Evolutionary conservation across 2,888 invertebrate genomes (phyloP), one percentile per base, ranked within the genome.

Genomic region (Epistrophella euchroma): DNA sequence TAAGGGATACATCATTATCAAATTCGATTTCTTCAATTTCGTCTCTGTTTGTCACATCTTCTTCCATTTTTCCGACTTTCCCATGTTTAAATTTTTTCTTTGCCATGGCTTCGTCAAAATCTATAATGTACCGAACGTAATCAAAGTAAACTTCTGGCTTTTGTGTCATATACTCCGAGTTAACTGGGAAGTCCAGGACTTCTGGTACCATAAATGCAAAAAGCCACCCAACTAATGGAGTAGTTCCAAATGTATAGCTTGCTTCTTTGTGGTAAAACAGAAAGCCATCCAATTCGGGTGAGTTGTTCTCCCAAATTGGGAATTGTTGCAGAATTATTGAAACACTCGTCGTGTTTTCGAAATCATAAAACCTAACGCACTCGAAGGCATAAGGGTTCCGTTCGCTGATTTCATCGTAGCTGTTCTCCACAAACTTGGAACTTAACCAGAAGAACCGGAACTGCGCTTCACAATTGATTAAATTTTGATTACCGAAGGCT

Each of bases 141-240:
- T 93, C 92, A 0, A 91, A 90, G 89, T 95, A 95, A 88, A 93
- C 91, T 0, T 80, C 60, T 0, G 95, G 95, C 84, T 91, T 93
- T 55, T 88, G 43, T 66, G 91, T n/a, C 47, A 81, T 88, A 88
- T 94, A 94, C 4, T 82, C 88, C 15, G 89, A 68, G 82, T 93
- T 91, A 0, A 95, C 92, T 0, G 88, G 13, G 19, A 90, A 62
- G 0, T 88, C 87, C 2, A 92, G 80, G 6, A 97, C 93, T 92
- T 98, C 97, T 0, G 95, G 94, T 10, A 98, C 90, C 98, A 98
- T 98, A 91, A 94, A 98, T 0, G 97, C 95, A 90, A 96, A 97
- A 2, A 99, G 93, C 99, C 99, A 99, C 1, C 96, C 96, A 1
- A 98, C 97, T 10, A 99, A 92, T 0, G 99, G 98, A 0, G 98